Evolutionary conservation across 2,113 vertebrate genomes (phyloP).

Genomic region (Prinia subflava): DNA sequence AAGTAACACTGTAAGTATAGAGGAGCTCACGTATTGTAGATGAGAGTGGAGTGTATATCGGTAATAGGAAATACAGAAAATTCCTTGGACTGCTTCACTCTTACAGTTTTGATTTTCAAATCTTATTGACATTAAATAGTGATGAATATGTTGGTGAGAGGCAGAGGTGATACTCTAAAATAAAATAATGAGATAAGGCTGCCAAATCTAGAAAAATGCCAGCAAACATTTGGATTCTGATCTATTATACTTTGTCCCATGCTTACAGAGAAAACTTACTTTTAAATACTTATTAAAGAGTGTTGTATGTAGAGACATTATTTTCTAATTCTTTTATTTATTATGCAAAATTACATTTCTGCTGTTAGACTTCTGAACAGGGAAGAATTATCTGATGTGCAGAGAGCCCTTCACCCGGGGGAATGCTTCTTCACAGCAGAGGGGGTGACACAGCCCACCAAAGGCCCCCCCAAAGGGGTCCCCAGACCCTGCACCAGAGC

Average conservation of each 20-base stretch:
- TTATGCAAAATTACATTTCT: neutral
- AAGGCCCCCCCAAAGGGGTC: neutral
- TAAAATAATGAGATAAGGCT: neutral
- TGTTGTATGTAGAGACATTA: neutral
- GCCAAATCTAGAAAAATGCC: neutral
- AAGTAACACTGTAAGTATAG: neutral
- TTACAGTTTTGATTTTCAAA: neutral
- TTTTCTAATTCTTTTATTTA: neutral
- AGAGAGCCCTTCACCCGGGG: neutral
- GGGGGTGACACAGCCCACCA: neutral
- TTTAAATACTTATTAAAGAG: neutral
- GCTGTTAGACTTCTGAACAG: neutral
- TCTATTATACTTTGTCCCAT: neutral
- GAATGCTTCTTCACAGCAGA: neutral
- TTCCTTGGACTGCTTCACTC: neutral
- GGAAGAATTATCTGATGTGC: neutral
- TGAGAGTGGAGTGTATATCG: neutral
- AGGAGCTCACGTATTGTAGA: neutral
- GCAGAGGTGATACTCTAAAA: neutral
- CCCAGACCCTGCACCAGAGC: neutral
- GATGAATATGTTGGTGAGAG: rapidly evolving
- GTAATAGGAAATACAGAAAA: neutral
- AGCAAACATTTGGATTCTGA: neutral
- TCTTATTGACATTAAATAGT: neutral
- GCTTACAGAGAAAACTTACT: neutral